Percentiles rank a stretch among this genome's conserved stretches.
Evolutionary conservation across 2,113 vertebrate genomes (phyloP).

Genomic region (rabbit (Oryctolagus cuniculus)): DNA sequence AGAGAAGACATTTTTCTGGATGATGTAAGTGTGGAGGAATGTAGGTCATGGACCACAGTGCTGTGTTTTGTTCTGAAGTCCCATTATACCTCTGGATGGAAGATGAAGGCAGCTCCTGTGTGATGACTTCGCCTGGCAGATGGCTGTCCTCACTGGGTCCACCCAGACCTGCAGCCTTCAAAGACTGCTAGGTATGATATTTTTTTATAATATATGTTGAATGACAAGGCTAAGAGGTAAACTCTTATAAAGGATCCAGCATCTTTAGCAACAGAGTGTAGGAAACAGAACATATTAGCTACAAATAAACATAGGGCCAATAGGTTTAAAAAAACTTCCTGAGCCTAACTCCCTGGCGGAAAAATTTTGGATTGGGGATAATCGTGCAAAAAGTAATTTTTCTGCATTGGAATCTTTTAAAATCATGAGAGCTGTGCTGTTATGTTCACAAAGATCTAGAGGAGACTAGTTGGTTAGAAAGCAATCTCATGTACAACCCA

Average conservation of each 20-base stretch:
- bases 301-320: background rate
- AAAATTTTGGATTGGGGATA: background rate
- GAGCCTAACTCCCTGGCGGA: slow-evolving; percentile 2
- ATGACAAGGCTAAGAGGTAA: background rate
- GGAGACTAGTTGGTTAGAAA: background rate
- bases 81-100: background rate
- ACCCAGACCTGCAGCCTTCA: background rate
- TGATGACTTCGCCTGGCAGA: background rate
- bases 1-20: background rate
- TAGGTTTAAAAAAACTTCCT: background rate
- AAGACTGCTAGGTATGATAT: background rate
- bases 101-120: background rate
- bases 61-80: background rate
- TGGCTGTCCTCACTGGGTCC: background rate
- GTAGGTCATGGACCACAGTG: background rate
- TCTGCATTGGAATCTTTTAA: background rate
- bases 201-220: slow-evolving; percentile 9
- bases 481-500: background rate
- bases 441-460: background rate
- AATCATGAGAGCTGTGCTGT: background rate
- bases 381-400: background rate
- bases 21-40: slow-evolving; percentile 29
- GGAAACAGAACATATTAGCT: background rate
- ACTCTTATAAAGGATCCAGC: background rate
- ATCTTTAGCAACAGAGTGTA: background rate